Percentiles rank a stretch among this genome's conserved stretches.
Conservation (phyloP, 2,888 invertebrate genomes). For the Abrostola triplasia region DNA sequence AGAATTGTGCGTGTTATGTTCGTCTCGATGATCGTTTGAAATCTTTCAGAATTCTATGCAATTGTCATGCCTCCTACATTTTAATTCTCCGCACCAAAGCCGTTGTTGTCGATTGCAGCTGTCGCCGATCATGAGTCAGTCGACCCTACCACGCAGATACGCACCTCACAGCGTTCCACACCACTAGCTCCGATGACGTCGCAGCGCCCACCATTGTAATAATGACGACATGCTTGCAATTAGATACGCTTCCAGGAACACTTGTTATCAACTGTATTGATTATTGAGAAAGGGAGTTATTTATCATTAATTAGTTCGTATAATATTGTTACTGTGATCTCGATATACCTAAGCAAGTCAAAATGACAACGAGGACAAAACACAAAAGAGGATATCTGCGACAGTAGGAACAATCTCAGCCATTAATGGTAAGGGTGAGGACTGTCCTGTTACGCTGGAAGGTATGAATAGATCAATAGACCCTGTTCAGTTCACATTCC, state of each 20-base stretch:
- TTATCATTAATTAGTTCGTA: constrained; percentile 12
- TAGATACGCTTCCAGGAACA: constrained; percentile 31
- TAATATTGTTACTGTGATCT: constrained; percentile 6
- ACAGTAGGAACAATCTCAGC: too few species aligned
- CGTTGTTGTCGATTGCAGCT: neutral
- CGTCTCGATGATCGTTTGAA: too few species aligned
- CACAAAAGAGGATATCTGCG: too few species aligned
- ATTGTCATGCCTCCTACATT: too few species aligned
- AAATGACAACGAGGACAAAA: too few species aligned
- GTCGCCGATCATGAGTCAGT: constrained; percentile 12
- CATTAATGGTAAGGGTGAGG: too few species aligned
- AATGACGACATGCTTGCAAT: constrained; percentile 32
- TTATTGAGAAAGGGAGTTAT: constrained; percentile 25
- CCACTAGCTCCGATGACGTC: constrained; percentile 22
- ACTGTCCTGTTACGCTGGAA: too few species aligned
- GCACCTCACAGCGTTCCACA: constrained; percentile 25
- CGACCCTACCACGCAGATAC: constrained; percentile 6
- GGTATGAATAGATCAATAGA: too few species aligned
- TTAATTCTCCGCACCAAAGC: too few species aligned
- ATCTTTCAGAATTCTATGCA: neutral
- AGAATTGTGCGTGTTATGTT: too few species aligned
- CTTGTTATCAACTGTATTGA: constrained; percentile 8
- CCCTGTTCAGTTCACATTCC: too few species aligned
- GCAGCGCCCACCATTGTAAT: constrained; percentile 15
- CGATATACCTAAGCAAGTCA: neutral